Percentiles rank a stretch among this genome's conserved stretches.
phyloP scores from a whole-genome alignment of 2,113 vertebrate genomes.

The Saccopteryx bilineata region DNA sequence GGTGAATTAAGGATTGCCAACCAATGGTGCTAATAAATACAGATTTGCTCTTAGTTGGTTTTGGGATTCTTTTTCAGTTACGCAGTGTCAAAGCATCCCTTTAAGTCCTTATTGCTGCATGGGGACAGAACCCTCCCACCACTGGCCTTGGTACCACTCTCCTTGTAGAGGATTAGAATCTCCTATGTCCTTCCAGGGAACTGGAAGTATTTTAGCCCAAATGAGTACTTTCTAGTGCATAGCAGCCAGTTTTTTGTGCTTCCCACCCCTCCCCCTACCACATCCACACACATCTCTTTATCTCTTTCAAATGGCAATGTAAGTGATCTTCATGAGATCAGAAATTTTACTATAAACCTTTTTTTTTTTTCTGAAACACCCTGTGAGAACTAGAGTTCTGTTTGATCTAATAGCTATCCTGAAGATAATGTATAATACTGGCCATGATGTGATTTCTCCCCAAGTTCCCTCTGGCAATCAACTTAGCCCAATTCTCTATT shows the following conservation, averaged over 20 bases:
- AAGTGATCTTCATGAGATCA: conserved; percentile 44
- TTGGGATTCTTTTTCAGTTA: conserved; percentile 34
- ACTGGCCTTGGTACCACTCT: background rate
- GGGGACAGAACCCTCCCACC: background rate
- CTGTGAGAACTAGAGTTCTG: conserved; percentile 73
- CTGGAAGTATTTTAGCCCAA: background rate
- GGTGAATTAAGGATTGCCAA: conserved; percentile 20
- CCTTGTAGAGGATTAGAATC: background rate
- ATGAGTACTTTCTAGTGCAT: background rate
- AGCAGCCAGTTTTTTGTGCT: background rate
- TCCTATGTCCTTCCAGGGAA: background rate
- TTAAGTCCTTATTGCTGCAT: background rate
- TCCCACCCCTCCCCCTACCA: no score
- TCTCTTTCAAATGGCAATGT: conserved; percentile 63
- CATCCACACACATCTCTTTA: background rate
- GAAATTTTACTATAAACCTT: conserved; percentile 20
- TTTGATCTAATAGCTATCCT: conserved; percentile 69
- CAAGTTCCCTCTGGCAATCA: conserved; percentile 74
- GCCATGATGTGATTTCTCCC: conserved; percentile 67
- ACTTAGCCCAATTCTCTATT: conserved; percentile 77
- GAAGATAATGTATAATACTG: conserved; percentile 82
- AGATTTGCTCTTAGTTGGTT: background rate
- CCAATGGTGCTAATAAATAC: background rate
- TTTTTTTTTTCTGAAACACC: conserved; percentile 26
- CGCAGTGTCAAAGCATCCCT: background rate